Conservation (phyloP, 2,797 vertebrate genomes). For the Garrulus glandarius region DNA sequence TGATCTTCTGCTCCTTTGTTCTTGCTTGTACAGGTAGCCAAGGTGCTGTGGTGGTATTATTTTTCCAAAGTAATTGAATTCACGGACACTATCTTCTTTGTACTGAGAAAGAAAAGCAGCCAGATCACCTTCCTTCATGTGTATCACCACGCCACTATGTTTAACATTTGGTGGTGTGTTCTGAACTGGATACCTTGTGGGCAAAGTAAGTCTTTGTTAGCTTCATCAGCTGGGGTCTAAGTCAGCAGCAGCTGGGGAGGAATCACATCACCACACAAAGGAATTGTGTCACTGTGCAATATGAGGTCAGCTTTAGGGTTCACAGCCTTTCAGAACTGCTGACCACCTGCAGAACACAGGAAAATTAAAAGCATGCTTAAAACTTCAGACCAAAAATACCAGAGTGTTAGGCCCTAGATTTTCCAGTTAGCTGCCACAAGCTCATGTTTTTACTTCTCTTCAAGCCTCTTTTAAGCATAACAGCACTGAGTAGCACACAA, state of each 20-base stretch:
- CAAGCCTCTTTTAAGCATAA: neutral
- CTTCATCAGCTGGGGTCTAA: neutral
- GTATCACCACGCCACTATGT: slow-evolving; percentile 89
- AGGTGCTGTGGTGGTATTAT: slow-evolving; percentile 90
- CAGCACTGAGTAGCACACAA: neutral
- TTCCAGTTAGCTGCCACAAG: neutral
- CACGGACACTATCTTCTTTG: slow-evolving; percentile 87
- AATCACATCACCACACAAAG: neutral
- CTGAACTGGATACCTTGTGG: slow-evolving; percentile 91
- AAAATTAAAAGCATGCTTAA: neutral
- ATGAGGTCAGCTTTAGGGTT: neutral
- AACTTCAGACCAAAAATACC: neutral
- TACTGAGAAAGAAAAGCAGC: slow-evolving; percentile 85
- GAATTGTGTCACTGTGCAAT: neutral
- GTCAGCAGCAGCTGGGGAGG: neutral
- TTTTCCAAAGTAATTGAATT: slow-evolving; percentile 89
- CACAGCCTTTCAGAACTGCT: neutral
- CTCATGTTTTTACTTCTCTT: neutral
- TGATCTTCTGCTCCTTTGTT: neutral
- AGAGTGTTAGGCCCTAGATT: neutral
- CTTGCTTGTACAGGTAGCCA: slow-evolving; percentile 78
- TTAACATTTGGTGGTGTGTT: slow-evolving; percentile 92
- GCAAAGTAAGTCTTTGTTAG: slow-evolving; percentile 81
- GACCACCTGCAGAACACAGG: neutral
- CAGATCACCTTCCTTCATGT: slow-evolving; percentile 89